phyloP scores from a whole-genome alignment of 2,797 vertebrate genomes.

The Manis pentadactyla region DNA sequence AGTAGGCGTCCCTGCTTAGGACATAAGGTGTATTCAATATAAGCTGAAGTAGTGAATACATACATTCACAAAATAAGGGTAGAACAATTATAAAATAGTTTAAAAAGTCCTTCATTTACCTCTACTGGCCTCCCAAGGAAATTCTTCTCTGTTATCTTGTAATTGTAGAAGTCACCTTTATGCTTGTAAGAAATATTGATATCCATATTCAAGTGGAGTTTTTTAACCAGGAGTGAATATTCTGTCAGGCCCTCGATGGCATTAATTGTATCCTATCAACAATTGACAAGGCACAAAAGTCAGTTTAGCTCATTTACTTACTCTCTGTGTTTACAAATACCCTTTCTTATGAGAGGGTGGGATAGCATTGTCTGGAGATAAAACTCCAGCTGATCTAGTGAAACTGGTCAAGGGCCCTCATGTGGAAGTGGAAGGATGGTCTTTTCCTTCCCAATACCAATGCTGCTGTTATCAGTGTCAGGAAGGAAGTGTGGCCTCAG shows the following conservation, averaged over 20 bases:
- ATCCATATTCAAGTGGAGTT: conserved; percentile 88
- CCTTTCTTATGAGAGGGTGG: neutral
- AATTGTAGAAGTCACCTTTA: conserved; percentile 78
- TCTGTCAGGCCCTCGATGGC: conserved; percentile 93
- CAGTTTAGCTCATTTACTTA: neutral
- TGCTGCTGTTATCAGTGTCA: neutral
- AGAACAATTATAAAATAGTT: neutral
- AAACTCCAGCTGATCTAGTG: neutral
- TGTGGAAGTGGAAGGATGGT: neutral
- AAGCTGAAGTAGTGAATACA: neutral
- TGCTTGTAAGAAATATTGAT: conserved; percentile 89
- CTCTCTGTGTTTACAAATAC: neutral
- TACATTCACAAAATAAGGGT: neutral
- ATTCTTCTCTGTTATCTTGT: conserved; percentile 86
- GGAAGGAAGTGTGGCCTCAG: neutral
- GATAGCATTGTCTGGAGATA: neutral
- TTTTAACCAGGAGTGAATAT: conserved; percentile 86
- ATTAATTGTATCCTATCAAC: conserved; percentile 91
- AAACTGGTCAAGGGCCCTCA: neutral
- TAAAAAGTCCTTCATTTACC: conserved; percentile 84
- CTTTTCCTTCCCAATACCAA: neutral
- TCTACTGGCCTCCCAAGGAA: conserved; percentile 88
- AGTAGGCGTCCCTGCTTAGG: neutral
- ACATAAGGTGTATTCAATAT: too few species aligned
- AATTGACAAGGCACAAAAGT: conserved; percentile 29